Percentiles rank a stretch among this genome's conserved stretches.
Evolutionary conservation across 2,888 invertebrate genomes (phyloP).

Genomic region (Xestobium rufovillosum): DNA sequence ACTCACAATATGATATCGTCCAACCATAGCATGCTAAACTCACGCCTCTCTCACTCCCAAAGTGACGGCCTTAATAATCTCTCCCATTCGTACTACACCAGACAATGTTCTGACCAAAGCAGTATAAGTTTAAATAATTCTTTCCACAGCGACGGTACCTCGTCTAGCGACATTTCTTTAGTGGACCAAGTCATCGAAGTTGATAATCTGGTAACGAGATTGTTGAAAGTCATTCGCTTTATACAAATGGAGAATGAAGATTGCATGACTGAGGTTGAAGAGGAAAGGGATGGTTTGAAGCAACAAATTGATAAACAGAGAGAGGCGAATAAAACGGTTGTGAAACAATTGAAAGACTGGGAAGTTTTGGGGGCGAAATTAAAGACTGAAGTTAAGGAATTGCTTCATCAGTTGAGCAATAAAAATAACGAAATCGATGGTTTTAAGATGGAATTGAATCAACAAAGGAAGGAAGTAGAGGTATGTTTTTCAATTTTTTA

Average conservation of each 20-base stretch:
- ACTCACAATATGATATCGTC: conserved; percentile 62
- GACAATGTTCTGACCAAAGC: conserved; percentile 46
- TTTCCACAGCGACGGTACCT: conserved; percentile 32
- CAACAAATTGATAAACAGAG: conserved; percentile 40
- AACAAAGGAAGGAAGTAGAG: conserved; percentile 51
- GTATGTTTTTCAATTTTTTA: too few species aligned
- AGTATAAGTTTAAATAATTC: conserved; percentile 36
- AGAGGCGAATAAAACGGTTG: conserved; percentile 39
- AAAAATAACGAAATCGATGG: conserved; percentile 48
- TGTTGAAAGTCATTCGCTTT: conserved; percentile 64
- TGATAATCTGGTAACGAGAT: conserved; percentile 65
- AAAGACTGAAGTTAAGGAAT: conserved; percentile 49
- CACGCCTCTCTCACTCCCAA: conserved; percentile 36
- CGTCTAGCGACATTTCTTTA: conserved; percentile 46
- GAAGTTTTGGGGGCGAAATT: conserved; percentile 49
- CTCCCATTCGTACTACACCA: conserved; percentile 66
- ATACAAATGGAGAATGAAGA: conserved; percentile 64
- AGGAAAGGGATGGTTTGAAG: conserved; percentile 49
- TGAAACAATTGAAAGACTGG: conserved; percentile 47
- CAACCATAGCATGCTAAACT: conserved; percentile 47
- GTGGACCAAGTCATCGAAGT: conserved; percentile 69
- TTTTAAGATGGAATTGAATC: conserved; percentile 47
- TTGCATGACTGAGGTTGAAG: conserved; percentile 57
- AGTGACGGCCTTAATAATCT: conserved; percentile 68
- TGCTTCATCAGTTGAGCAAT: conserved; percentile 46